Evolutionary conservation across 2,888 invertebrate species (phyloP).

Genomic region (Hydrotaea diabolus): DNA sequence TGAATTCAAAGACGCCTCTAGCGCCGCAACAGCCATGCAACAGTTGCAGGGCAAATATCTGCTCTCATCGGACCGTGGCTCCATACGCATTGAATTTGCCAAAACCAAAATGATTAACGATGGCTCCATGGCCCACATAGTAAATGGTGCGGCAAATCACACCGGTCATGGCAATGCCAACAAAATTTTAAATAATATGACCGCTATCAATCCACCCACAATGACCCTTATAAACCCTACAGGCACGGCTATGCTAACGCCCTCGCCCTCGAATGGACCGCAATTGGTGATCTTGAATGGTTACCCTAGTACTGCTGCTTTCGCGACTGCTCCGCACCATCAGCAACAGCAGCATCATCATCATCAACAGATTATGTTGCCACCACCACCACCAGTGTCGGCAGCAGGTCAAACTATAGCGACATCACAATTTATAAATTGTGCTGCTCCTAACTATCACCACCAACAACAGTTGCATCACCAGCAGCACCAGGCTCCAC

Average conservation of each 20-base stretch:
- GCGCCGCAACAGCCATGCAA: slow-evolving; percentile 95
- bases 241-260: slow-evolving; percentile 50
- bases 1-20: slow-evolving; percentile 96
- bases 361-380: slow-evolving; percentile 59
- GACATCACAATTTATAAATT: slow-evolving; percentile 54
- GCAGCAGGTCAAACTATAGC: slow-evolving; percentile 17
- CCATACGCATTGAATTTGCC: slow-evolving; percentile 99
- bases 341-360: slow-evolving; percentile 67
- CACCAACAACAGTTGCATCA: slow-evolving; percentile 66
- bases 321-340: slow-evolving; percentile 20
- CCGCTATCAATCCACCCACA: slow-evolving; percentile 57
- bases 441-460: slow-evolving; percentile 39
- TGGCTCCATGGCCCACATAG: slow-evolving; percentile 65
- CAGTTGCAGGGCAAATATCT: slow-evolving; percentile 97
- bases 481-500: slow-evolving; percentile 46
- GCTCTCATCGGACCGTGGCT: slow-evolving; percentile 97
- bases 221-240: slow-evolving; percentile 61
- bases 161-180: slow-evolving; percentile 61
- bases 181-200: slow-evolving; percentile 53
- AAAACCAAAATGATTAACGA: slow-evolving; percentile 98
- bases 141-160: slow-evolving; percentile 47
- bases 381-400: slow-evolving; percentile 54
- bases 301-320: slow-evolving; percentile 48
- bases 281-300: slow-evolving; percentile 75
- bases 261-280: slow-evolving; percentile 63